A percentile compares a stretch with the other conserved stretches of the same genome.
phyloP scores from a whole-genome alignment of 2,113 vertebrate species.

The Perca flavescens region DNA sequence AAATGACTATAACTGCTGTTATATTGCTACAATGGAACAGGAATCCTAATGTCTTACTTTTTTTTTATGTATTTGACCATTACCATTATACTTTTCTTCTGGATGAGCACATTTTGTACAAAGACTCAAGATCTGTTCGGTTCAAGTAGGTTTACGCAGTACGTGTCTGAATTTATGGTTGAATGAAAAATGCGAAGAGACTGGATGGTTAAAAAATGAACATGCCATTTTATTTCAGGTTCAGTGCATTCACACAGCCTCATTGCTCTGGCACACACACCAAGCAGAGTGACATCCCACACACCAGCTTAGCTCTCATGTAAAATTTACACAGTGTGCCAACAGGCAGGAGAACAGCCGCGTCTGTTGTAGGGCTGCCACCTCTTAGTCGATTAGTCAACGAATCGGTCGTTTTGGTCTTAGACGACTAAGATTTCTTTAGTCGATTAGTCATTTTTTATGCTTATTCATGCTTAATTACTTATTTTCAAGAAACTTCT shows the following conservation, averaged over 20 bases:
- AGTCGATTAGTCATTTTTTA: too few species aligned
- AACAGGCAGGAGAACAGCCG: constrained; percentile 62
- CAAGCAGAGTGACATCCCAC: constrained; percentile 85
- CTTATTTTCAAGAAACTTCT: too few species aligned
- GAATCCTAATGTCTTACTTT: neutral
- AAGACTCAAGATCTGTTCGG: neutral
- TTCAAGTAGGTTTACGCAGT: neutral
- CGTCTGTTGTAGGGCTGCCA: constrained; percentile 78
- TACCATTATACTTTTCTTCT: neutral
- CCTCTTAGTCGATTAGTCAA: too few species aligned
- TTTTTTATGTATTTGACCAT: neutral
- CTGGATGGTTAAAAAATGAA: constrained; percentile 76
- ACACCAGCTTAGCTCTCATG: constrained; percentile 90
- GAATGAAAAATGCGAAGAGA: constrained; percentile 47
- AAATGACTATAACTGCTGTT: neutral
- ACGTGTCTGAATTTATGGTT: constrained; percentile 24
- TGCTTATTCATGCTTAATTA: too few species aligned
- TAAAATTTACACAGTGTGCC: constrained; percentile 88
- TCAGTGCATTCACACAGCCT: constrained; percentile 89
- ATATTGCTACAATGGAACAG: neutral
- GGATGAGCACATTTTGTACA: neutral
- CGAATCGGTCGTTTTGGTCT: too few species aligned
- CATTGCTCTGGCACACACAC: constrained; percentile 85
- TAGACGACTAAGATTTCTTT: too few species aligned
- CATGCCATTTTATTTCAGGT: constrained; percentile 89